Evolutionary conservation across 2,888 invertebrate species (phyloP), one percentile per base, ranked within the genome.

Genomic region (Trichogramma dendrolimi): DNA sequence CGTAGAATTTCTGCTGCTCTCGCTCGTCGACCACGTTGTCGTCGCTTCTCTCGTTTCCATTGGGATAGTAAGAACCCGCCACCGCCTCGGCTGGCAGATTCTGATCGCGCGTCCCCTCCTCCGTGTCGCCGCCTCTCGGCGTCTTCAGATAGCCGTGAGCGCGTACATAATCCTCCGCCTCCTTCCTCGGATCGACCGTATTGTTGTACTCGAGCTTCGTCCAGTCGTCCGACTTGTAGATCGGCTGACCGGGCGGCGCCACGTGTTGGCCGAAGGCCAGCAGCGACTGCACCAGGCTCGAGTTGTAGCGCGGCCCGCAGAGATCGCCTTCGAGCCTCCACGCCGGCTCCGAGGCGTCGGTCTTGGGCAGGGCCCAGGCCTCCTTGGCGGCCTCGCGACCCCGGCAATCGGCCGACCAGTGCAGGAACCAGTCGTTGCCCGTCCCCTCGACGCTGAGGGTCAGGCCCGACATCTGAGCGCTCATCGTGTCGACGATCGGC

Each of bases 351-450:
- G 27, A 1, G 8, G 71, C 72, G 62, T 74, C 72, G 1, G 70
- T 68, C 55, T 54, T 66, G 2, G 66, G 72, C 39, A 64, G 72
- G 61, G 71, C 73, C 4, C 73, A 58, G 71, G 83, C 85, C 63
- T 81, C 81, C 64, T 81, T 82, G 10, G 79, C 80, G 53, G 79
- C 80, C 62, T 78, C 83, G 50, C 77, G 71, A 44, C 73, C 70
- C 10, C 76, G 74, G 70, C 89, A 89, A 70, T 90, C 87, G 1
- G 87, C 84, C 43, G 87, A 85, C 91, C 91, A 92, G 74, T 88
- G 89, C 1, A 92, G 76, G 72, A 89, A 91, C 75, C 90, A 83
- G 75, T 92, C 92, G 69, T 89, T 88, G 1, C 91, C 91, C 67
- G 81, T 82, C 6, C 82, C 83, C 67, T 85, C 83, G 63, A 85